Evolutionary conservation across 1,140 invertebrate genomes (phyloP).

Genomic region (Diprion similis): DNA sequence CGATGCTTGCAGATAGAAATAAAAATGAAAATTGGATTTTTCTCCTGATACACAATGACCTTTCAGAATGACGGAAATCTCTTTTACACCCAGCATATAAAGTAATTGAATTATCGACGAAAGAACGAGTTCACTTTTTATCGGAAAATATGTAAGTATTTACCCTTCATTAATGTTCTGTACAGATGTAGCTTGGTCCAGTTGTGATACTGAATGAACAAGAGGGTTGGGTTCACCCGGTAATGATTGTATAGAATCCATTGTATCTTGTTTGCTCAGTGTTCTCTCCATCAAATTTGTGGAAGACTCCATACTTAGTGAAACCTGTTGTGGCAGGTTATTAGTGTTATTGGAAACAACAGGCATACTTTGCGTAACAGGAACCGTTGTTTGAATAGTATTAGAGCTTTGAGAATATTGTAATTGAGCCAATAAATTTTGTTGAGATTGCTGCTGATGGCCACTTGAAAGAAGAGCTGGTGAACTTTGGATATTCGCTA

Average conservation of each 20-base stretch:
- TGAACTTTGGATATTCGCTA: conserved; percentile 44
- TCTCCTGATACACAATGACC: too few species aligned
- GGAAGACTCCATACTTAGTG: conserved; percentile 4
- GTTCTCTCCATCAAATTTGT: conserved; percentile 9
- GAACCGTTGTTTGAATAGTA: conserved; percentile 38
- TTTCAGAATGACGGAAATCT: too few species aligned
- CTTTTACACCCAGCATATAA: too few species aligned
- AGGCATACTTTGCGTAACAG: conserved; percentile 39
- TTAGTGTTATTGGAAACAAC: conserved; percentile 31
- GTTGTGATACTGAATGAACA: conserved; percentile 27
- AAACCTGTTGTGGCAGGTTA: neutral
- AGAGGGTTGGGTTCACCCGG: conserved; percentile 31
- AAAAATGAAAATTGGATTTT: too few species aligned
- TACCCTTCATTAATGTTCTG: conserved; percentile 13
- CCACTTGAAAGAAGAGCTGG: conserved; percentile 33
- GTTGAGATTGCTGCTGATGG: conserved; percentile 48
- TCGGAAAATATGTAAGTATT: too few species aligned
- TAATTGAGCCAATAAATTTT: conserved; percentile 50
- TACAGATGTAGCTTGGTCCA: conserved; percentile 24
- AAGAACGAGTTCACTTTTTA: neutral
- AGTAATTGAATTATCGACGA: too few species aligned
- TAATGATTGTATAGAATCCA: conserved; percentile 41
- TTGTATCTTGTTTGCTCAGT: conserved; percentile 47
- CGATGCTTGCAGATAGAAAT: too few species aligned
- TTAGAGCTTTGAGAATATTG: conserved; percentile 49